phyloP scores from a whole-genome alignment of 2,888 invertebrate species.

The Lycophotia porphyrea region DNA sequence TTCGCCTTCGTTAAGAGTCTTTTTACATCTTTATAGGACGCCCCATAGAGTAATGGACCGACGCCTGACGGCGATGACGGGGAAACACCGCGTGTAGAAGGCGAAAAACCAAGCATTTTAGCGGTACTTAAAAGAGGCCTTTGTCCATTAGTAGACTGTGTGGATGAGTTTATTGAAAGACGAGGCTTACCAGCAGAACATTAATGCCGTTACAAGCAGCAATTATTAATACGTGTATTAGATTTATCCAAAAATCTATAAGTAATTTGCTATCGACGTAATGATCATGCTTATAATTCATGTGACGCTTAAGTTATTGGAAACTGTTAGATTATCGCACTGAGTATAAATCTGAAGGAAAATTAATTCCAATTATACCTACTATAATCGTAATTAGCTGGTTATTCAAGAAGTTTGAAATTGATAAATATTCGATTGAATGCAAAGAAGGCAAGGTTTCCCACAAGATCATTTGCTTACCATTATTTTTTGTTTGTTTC shows the following conservation, averaged over 20 bases:
- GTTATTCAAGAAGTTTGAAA: conserved; percentile 31
- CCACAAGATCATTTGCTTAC: conserved; percentile 33
- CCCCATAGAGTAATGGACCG: neutral
- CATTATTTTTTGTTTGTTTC: neutral
- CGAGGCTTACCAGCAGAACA: neutral
- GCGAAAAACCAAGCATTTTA: neutral
- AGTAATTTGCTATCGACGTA: neutral
- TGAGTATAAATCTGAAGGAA: conserved; percentile 13
- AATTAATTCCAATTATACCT: conserved; percentile 28
- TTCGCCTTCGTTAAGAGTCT: no score
- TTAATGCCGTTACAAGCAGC: neutral
- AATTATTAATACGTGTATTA: neutral
- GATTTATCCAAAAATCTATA: neutral
- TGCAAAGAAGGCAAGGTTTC: conserved; percentile 33
- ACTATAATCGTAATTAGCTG: conserved; percentile 30
- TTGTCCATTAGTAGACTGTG: neutral
- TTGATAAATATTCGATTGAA: conserved; percentile 40
- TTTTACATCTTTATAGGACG: no score
- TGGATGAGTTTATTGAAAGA: neutral
- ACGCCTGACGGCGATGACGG: neutral
- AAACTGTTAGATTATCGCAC: conserved; percentile 37
- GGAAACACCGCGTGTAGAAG: neutral
- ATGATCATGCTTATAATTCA: neutral
- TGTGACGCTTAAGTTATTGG: conserved; percentile 7
- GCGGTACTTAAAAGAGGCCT: neutral